A percentile compares a stretch with the other conserved stretches of the same genome.
Evolutionary conservation across 2,113 vertebrate species (phyloP).

Genomic region (Fulmarus glacialis): DNA sequence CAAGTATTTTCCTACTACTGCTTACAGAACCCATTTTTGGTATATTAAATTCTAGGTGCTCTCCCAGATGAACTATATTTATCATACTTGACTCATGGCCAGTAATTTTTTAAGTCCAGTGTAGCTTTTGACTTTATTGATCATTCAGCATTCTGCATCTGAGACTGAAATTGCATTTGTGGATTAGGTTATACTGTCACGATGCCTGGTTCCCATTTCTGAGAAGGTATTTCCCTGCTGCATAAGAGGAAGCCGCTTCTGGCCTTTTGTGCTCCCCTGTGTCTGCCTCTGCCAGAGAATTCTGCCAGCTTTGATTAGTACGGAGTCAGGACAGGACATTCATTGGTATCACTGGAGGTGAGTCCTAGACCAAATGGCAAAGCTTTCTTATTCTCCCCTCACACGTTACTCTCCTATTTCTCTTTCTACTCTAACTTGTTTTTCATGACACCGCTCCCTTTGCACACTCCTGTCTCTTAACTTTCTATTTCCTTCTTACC

Average conservation of each 20-base stretch:
- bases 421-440: neutral
- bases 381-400: neutral
- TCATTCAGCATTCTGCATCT: neutral
- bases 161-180: neutral
- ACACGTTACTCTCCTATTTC: neutral
- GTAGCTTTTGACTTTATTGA: neutral
- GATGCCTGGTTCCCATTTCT: neutral
- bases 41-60: neutral
- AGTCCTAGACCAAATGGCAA: neutral
- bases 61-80: neutral
- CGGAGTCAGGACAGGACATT: neutral
- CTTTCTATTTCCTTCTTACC: neutral
- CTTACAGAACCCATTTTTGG: neutral
- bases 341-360: neutral
- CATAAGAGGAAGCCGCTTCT: neutral
- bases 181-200: neutral
- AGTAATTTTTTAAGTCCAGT: neutral
- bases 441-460: neutral
- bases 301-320: neutral
- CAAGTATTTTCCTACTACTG: neutral
- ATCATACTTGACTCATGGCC: neutral
- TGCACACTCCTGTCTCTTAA: neutral
- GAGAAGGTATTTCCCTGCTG: neutral
- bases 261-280: neutral
- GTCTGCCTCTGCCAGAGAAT: neutral